These are phyloP conservation scores for Nesogale talazaci DNA, from an alignment of 2,113 vertebrate species.

Conservation along the genomic window DNA sequence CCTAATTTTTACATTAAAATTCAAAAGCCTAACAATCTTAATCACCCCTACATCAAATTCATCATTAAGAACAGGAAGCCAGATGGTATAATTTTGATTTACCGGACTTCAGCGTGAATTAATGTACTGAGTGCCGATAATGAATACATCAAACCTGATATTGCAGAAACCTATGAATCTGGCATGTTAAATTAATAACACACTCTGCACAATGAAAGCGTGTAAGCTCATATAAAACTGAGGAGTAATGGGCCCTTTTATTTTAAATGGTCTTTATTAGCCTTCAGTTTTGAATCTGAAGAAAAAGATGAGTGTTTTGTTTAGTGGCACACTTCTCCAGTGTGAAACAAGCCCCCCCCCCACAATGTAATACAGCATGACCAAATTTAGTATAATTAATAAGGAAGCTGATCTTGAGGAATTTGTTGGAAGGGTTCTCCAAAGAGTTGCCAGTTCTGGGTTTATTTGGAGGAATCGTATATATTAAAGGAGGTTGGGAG, in stretches of 20 bases:
- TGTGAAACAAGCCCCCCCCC: conserved; percentile 40
- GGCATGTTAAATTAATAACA: conserved; percentile 99
- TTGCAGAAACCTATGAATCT: conserved; percentile 99
- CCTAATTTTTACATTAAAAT: conserved; percentile 99
- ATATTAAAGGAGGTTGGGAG: conserved; percentile 38
- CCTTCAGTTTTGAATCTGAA: conserved; percentile 86
- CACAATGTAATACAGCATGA: conserved; percentile 52
- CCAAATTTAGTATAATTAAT: conserved; percentile 70
- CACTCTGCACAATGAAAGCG: conserved; percentile 92
- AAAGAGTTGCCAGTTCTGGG: conserved; percentile 19
- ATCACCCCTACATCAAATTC: conserved; percentile 98
- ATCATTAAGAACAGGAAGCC: conserved; percentile 98
- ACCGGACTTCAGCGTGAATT: conserved; percentile 97
- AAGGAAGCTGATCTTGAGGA: conserved; percentile 63
- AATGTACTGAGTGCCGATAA: conserved; percentile 97
- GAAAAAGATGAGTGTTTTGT: conserved; percentile 79
- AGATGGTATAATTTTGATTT: conserved; percentile 99
- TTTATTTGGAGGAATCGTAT: conserved; percentile 65
- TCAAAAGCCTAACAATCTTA: conserved; percentile 97
- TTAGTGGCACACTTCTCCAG: conserved; percentile 80
- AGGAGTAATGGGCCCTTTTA: conserved; percentile 91
- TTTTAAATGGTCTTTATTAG: conserved; percentile 91
- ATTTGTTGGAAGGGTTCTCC: conserved; percentile 47
- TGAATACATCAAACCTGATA: conserved; percentile 97
- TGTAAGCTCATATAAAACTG: conserved; percentile 91